A percentile compares a stretch with the other conserved stretches of the same genome.
Conservation (phyloP, 2,888 invertebrate genomes). For the Amitus sp. region DNA sequence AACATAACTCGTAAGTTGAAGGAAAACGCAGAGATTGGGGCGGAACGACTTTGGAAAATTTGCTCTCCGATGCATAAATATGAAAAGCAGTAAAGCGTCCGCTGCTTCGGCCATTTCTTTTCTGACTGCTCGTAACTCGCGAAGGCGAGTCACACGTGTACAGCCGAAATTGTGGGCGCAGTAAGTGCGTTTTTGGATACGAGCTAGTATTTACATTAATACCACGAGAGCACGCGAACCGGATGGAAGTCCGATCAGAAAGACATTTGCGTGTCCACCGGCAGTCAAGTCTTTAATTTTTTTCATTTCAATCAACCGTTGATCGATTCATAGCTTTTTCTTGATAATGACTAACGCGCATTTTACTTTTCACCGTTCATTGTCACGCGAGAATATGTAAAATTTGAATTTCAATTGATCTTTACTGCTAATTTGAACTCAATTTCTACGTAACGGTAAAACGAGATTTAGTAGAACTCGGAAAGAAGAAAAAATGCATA, state of each 20-base stretch:
- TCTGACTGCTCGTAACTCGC: slow-evolving; percentile 1
- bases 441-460: no score
- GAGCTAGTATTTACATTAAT: slow-evolving; percentile 32
- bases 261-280: slow-evolving; percentile 51
- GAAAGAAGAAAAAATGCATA: no score
- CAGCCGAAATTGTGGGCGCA: slow-evolving; percentile 6
- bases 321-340: slow-evolving; percentile 23
- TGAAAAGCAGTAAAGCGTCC: slow-evolving; percentile 22
- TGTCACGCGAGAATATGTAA: not conserved
- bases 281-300: slow-evolving; percentile 40
- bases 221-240: slow-evolving; percentile 34
- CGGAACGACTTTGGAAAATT: slow-evolving; percentile 16
- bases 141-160: not conserved
- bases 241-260: slow-evolving; percentile 36
- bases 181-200: slow-evolving; percentile 15
- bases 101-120: slow-evolving; percentile 5
- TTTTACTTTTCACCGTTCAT: slow-evolving; percentile 5
- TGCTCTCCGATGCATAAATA: slow-evolving; percentile 21
- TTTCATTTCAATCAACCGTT: slow-evolving; percentile 39
- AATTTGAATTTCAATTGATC: no score
- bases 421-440: not conserved
- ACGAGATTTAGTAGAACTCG: no score
- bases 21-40: slow-evolving; percentile 19
- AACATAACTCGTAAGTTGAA: slow-evolving; percentile 5
- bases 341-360: slow-evolving; percentile 15